Base-by-base conservation (phyloP, 2,888 invertebrate species). In the Apotomis turbidana region DNA sequence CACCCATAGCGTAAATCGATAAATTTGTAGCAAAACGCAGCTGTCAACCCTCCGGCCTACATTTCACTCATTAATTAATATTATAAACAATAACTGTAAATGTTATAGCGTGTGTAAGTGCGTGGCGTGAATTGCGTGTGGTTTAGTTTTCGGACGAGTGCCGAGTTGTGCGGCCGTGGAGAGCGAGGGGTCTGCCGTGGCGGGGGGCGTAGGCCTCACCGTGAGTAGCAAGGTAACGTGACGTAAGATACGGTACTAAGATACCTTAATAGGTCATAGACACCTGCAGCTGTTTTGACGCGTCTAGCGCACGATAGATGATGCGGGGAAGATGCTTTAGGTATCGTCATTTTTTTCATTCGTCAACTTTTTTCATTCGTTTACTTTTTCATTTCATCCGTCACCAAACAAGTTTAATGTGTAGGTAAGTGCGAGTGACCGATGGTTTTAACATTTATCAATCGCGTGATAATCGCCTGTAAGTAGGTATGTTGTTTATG, bases 181-280 rank as follows among this genome's bases (percentile, higher is more conserved):
- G 81, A 85, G 87, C 76, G 93, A 92, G 80, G 85, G 83, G 78
- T 81, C 89, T 68, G 84, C 85, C 77, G 85, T 85, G 83, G 85
- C 91, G 91, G 92, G 88, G 84, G 92, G 92, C 90, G 90, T 87
- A 83, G 89, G 93, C 91, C 93, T 93, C 91, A 81, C 92, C 93
- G 93, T 93, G 93, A 90, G 87, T 86, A 93, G 90, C 84, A 93
- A 93, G 91, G 93, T 91, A 82, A 75, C 75, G 74, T 64, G 51
- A 68, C 68, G 13, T 61, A 51, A 68, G 49, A 60, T 13, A 41
- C 13, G 41, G 46, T 46, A 46, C 9, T 10, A 15, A 15, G 15
- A 10, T 3, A 49, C 60, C 60, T 60, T 5, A 41, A 5, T 41
- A 6, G 41, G 6, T 41, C 6, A 41, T 41, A 41, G 41, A 41